Base-by-base conservation (phyloP, 2,113 vertebrate genomes). In the Polypterus bichir region DNA sequence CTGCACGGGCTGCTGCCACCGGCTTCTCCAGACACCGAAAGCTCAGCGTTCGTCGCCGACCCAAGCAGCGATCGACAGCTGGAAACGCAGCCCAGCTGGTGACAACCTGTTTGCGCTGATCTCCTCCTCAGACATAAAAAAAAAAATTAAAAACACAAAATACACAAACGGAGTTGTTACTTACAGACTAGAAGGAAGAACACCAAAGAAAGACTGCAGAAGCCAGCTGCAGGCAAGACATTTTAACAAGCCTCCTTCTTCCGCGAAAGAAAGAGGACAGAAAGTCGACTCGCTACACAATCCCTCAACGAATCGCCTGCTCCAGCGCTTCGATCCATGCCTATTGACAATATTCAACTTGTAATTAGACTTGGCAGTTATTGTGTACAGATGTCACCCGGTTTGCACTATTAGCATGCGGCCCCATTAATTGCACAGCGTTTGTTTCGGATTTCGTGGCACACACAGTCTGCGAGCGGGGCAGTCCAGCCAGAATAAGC, bases 341-440 rank as follows among this genome's bases (percentile, higher is more conserved):
- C 64, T 70, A 73, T 57, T 72, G 66, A 67, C 73, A 81, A 70
- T 63, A 52, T 70, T 74, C 72, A 68, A 60, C 68, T 66, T 69
- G 59, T 51, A 77, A 72, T 51, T 52, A 69, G 64, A 59, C 54
- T 47, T 62, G 67, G 62, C 10, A 71, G 48, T 60, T 59, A 66
- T 56, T 60, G 6, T 57, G 5, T n/a, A 61, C 44, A 66, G 60
- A 59, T 66, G 63, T 61, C 56, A 55, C 54, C 54, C 11, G 5
- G 48, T 66, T 47, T 3, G 60, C 51, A 64, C 73, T 53, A 61
- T 64, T 44, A 54, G 60, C 59, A 59, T 57, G 63, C 53, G 62
- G 49, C 56, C 44, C 49, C 54, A 58, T 61, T 47, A 61, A 59
- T 2, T 44, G 57, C 48, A 48, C 46, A 58, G 61, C 63, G 64